phyloP scores from a whole-genome alignment of 1,140 invertebrate genomes.

The Drosophila setifemur region DNA sequence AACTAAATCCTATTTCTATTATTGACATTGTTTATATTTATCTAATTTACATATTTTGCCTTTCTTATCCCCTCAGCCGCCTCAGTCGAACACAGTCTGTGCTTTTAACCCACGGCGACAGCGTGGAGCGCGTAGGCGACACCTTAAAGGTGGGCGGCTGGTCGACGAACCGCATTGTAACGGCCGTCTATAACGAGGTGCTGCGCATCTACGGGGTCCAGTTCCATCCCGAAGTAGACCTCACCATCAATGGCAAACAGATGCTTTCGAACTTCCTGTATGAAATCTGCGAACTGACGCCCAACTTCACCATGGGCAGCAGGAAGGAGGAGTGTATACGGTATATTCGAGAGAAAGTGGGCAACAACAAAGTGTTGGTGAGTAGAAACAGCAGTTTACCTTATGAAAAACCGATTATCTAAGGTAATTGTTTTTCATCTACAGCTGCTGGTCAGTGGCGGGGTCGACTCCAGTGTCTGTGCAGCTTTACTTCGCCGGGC shows the following conservation, averaged over 20 bases:
- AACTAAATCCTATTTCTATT: background rate
- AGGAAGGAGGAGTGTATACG: slow-evolving; percentile 96
- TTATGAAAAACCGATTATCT: background rate
- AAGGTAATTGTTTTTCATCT: background rate
- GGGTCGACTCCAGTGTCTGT: slow-evolving; percentile 99
- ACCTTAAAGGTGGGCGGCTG: slow-evolving; percentile 92
- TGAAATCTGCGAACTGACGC: slow-evolving; percentile 92
- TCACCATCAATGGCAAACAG: slow-evolving; percentile 94
- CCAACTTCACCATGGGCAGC: slow-evolving; percentile 94
- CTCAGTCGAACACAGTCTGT: slow-evolving; percentile 94
- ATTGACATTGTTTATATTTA: background rate
- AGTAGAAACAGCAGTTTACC: slow-evolving; percentile 77
- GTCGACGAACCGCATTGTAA: slow-evolving; percentile 91
- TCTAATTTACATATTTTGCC: background rate
- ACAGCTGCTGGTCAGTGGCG: slow-evolving; percentile 96
- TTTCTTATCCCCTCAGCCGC: slow-evolving; percentile 85
- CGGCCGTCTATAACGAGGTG: slow-evolving; percentile 96
- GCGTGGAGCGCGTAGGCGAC: slow-evolving; percentile 94
- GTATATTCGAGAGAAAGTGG: slow-evolving; percentile 95
- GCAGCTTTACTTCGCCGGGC: slow-evolving; percentile 96
- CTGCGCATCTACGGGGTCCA: slow-evolving; percentile 97
- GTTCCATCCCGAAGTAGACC: slow-evolving; percentile 97
- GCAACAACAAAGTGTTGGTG: slow-evolving; percentile 96
- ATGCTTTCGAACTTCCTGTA: slow-evolving; percentile 98
- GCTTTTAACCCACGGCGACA: slow-evolving; percentile 98